Base-by-base conservation (phyloP, 2,113 vertebrate species). In the Takifugu flavidus region DNA sequence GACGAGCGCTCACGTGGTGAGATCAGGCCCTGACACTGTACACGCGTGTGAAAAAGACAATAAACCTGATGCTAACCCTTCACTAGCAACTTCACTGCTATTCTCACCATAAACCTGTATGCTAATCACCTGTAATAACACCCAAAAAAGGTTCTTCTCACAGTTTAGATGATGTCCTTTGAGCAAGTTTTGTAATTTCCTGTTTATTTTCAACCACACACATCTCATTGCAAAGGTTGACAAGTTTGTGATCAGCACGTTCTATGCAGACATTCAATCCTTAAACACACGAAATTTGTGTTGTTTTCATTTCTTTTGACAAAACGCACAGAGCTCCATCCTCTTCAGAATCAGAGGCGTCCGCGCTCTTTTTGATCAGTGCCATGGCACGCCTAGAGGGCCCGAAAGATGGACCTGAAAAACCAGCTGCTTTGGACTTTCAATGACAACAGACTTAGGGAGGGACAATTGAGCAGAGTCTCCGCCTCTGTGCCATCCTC, bases 351-450 rank as follows among this genome's bases (percentile, higher is more conserved):
- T 14, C 15, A 67, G 15, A 70, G 46, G 49, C 72, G 62, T 56
- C 45, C 53, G 20, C 4, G 5, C 52, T 59, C 6, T 53, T 65
- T 80, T 66, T 82, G 62, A 87, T 78, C 62, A 54, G 49, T 0
- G 46, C 63, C 42, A 31, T 14, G 76, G 62, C 87, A 86, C 80
- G 59, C 90, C 91, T 83, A 43, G 34, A 59, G 44, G 66, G 73
- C 80, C 50, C 12, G 72, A 78, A 61, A 34, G 84, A 66, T 61
- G 71, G 87, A 91, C 91, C 87, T 82, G 91, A 91, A 92, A 91
- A 92, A 92, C 91, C 88, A 88, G 90, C 84, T 89, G 63, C 75
- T 62, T 69, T 34, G 63, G 59, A 83, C 74, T 67, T 46, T 65
- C 26, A 72, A 47, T 4, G 13, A 66, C 61, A 67, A 52, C 60